Percentiles rank a stretch among this genome's conserved stretches.
phyloP scores from a whole-genome alignment of 2,797 vertebrate genomes.

The Galagoides demidoff region DNA sequence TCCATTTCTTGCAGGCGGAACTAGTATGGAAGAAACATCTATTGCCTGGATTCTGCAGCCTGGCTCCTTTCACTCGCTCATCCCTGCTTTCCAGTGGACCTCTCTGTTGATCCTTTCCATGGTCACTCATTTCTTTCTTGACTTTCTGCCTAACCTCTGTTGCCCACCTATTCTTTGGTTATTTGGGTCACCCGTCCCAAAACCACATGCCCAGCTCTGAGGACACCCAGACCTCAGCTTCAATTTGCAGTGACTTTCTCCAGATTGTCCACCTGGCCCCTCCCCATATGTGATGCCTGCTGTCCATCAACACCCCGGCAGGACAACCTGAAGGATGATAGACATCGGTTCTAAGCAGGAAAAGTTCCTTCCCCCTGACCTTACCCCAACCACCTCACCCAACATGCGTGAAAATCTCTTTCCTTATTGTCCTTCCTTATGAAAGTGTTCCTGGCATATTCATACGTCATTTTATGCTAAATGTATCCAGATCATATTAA shows the following conservation, averaged over 20 bases:
- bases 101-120: not conserved
- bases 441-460: not conserved
- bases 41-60: not conserved
- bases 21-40: not conserved
- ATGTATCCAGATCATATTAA: not conserved
- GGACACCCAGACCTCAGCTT: not conserved
- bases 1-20: fast-evolving
- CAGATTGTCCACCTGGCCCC: not conserved
- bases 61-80: not conserved
- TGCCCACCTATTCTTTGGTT: not conserved
- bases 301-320: not conserved
- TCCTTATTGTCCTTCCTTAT: not conserved
- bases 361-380: not conserved
- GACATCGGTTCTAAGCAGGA: not conserved
- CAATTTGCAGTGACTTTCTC: not conserved
- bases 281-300: not conserved
- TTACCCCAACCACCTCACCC: not conserved
- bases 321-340: not conserved
- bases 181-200: not conserved
- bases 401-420: not conserved
- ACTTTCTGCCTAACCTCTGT: not conserved
- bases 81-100: not conserved
- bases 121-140: not conserved
- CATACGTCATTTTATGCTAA: not conserved
- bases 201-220: not conserved